Percentiles rank a stretch among this genome's conserved stretches.
phyloP scores from a whole-genome alignment of 1,140 invertebrate species.

The Papilio xuthus region DNA sequence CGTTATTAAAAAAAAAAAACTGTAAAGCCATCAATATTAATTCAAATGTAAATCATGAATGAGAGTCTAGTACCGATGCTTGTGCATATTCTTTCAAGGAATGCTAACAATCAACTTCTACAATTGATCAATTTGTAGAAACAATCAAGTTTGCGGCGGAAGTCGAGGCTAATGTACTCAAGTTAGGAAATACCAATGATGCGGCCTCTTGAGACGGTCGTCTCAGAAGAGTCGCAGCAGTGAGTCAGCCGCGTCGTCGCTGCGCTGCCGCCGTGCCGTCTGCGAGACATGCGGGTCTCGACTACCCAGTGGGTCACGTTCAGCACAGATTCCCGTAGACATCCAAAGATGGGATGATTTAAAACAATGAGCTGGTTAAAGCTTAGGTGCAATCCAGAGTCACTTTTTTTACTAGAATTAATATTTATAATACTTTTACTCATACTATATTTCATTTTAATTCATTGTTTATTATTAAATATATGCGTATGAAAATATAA shows the following conservation, averaged over 20 bases:
- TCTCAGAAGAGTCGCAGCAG: conserved; percentile 42
- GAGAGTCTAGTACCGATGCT: neutral
- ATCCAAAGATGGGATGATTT: conserved; percentile 30
- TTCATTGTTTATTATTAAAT: neutral
- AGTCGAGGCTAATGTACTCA: conserved; percentile 30
- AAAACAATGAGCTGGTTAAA: conserved; percentile 37
- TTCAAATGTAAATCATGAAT: conserved; percentile 6
- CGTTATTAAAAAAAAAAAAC: too few species aligned
- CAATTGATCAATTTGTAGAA: conserved; percentile 34
- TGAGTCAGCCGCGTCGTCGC: conserved; percentile 55
- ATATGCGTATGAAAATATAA: conserved; percentile 9
- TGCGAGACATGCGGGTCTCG: conserved; percentile 64
- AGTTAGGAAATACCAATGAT: conserved; percentile 39
- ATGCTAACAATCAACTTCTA: conserved; percentile 25
- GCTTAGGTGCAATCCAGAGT: neutral
- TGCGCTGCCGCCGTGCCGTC: conserved; percentile 66
- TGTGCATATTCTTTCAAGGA: neutral
- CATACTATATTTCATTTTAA: neutral
- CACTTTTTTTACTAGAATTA: neutral
- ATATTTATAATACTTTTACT: too few species aligned
- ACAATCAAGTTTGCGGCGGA: conserved; percentile 30
- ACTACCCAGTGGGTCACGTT: conserved; percentile 64
- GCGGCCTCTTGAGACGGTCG: conserved; percentile 48
- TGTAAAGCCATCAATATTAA: neutral
- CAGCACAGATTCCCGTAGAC: conserved; percentile 41